Percentiles rank a stretch among this genome's conserved stretches.
phyloP scores from a whole-genome alignment of 1,140 invertebrate species.

The Lepidurus packardi region DNA sequence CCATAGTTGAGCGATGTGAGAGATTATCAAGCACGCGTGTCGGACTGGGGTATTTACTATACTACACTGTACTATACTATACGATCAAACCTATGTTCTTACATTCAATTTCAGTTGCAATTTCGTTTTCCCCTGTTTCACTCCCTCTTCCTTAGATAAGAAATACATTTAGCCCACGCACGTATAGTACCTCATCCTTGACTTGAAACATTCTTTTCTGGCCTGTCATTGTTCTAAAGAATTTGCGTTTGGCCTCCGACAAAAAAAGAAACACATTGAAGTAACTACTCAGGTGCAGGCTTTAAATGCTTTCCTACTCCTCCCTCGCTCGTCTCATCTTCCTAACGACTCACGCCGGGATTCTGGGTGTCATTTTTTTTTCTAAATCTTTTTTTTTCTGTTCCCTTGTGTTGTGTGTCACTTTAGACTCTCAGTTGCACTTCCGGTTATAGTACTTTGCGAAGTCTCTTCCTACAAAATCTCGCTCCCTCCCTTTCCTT shows the following conservation, averaged over 20 bases:
- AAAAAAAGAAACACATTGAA: slow-evolving; percentile 11
- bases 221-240: neutral
- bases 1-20: slow-evolving; percentile 9
- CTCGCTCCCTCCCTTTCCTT: neutral
- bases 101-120: too few relatives aligned
- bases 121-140: too few relatives aligned
- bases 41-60: neutral
- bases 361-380: slow-evolving; percentile 9
- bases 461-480: slow-evolving; percentile 19
- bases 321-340: slow-evolving; percentile 12
- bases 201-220: neutral
- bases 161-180: too few relatives aligned
- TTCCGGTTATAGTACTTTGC: neutral
- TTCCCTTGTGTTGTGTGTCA: slow-evolving; percentile 29
- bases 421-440: slow-evolving; percentile 23
- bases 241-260: neutral
- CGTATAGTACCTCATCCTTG: too few relatives aligned
- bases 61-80: too few relatives aligned
- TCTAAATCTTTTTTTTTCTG: slow-evolving; percentile 15
- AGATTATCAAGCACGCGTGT: slow-evolving; percentile 21
- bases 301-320: neutral
- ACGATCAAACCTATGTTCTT: too few relatives aligned
- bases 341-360: slow-evolving; percentile 16
- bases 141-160: too few relatives aligned
- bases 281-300: neutral